Conservation (phyloP, 92 coral and sea anemone species). For the Parazoanthus darwini region DNA sequence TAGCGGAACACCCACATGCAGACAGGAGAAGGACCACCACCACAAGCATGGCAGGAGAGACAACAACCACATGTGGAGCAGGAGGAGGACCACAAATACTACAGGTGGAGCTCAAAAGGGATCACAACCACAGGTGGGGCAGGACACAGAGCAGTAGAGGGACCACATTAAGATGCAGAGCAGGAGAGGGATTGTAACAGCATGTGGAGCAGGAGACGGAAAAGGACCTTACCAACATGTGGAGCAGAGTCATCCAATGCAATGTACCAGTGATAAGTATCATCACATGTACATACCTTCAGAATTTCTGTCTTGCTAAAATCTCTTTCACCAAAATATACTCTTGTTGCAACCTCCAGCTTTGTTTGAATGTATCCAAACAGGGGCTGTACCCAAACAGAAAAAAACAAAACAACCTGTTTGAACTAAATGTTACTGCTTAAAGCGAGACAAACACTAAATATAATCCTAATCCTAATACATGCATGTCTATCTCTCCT, state of each 20-base stretch:
- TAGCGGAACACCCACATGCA: background rate
- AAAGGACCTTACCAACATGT: background rate
- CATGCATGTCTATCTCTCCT: no score
- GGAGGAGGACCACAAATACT: background rate
- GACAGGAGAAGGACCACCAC: background rate
- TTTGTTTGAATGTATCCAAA: constrained; percentile 81
- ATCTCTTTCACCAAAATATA: constrained; percentile 86
- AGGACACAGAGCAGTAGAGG: background rate
- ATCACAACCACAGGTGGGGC: background rate
- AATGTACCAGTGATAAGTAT: no score
- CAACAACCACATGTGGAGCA: background rate
- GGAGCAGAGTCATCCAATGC: background rate
- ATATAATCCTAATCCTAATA: no score
- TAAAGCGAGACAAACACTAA: no score
- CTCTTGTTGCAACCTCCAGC: constrained; percentile 85
- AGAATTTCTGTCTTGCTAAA: constrained; percentile 73
- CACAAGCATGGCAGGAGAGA: background rate
- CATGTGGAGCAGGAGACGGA: background rate
- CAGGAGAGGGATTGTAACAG: background rate
- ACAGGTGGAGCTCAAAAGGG: background rate
- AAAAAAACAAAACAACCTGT: background rate
- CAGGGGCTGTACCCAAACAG: constrained; percentile 59
- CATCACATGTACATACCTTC: constrained; percentile 44
- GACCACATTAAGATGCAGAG: background rate
- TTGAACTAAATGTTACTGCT: no score